Percentiles rank a stretch among this genome's conserved stretches.
Evolutionary conservation across 2,113 vertebrate genomes (phyloP).

Genomic region (Anhinga anhinga): DNA sequence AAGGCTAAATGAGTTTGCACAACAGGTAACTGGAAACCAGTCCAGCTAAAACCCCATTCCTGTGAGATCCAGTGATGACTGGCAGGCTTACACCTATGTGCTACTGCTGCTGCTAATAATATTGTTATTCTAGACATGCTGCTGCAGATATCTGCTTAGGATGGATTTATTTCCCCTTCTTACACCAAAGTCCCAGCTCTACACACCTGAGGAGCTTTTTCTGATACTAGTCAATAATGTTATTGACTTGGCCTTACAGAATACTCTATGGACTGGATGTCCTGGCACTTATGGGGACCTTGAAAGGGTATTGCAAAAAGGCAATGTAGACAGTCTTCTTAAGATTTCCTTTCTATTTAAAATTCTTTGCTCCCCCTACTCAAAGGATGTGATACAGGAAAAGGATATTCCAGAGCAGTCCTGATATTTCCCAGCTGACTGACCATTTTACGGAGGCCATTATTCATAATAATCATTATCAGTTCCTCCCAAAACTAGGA

Average conservation of each 20-base stretch:
- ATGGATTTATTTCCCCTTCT: constrained; percentile 11
- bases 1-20: neutral
- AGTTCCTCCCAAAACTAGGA: neutral
- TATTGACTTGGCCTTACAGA: neutral
- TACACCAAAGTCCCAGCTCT: neutral
- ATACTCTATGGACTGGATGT: neutral
- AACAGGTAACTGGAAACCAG: constrained; percentile 46
- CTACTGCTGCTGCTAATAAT: neutral
- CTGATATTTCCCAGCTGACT: neutral
- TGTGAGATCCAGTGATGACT: neutral
- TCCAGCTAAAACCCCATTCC: constrained; percentile 20
- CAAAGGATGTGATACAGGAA: neutral
- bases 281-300: neutral
- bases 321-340: neutral
- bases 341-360: neutral
- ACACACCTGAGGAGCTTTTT: neutral
- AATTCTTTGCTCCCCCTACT: neutral
- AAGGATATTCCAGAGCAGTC: neutral
- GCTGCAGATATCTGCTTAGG: neutral
- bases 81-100: neutral
- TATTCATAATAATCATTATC: neutral
- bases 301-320: neutral
- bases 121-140: neutral
- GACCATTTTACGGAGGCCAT: neutral
- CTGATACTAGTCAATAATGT: neutral